Evolutionary conservation across 2,113 vertebrate species (phyloP), one percentile per base, ranked within the genome.

Genomic region (Mustelus asterias): DNA sequence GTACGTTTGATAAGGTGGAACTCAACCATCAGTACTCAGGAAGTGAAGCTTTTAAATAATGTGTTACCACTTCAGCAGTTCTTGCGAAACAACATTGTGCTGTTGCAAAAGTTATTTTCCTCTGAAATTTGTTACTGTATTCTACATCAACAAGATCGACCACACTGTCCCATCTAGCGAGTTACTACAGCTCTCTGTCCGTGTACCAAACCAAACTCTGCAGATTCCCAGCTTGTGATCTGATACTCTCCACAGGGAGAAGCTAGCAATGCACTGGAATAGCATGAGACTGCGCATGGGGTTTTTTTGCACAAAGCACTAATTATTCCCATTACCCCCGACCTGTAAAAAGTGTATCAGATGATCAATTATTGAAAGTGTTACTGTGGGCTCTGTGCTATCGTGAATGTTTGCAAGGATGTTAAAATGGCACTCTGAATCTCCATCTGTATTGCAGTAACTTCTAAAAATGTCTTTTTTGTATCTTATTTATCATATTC

Each of bases 401-500:
- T 16, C 54, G 6, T 54, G 44, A 72, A 95, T 95, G 67, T 95
- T 44, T 44, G 41, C 22, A 13, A 95, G 67, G 70, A 95, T 95
- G 63, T n/a, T 44, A 37, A 67, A 86, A 44, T 44, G 69, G 26
- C 26, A 95, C 11, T 95, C 69, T 37, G 83, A 33, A 60, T 54
- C 54, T 90, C 44, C 0, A 60, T 90, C 54, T 90, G 22, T 24
- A 70, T 72, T 48, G 29, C 22, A 48, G 67, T 26, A 9, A n/a
- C 20, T 93, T 94, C 63, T 63, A n/a, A 94, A 94, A n/a, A 93
- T 65, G 16, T 83, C 70, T 93, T 93, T 26, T 90, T 60, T 90
- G 41, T 70, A 94, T 63, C 29, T 94, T 70, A 94, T 94, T 94
- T 94, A 94, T 93, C 90, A 65, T 69, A 44, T 94, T 94, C 37